Conservation (phyloP, 1,140 invertebrate species). For the Ceratina japonica region DNA sequence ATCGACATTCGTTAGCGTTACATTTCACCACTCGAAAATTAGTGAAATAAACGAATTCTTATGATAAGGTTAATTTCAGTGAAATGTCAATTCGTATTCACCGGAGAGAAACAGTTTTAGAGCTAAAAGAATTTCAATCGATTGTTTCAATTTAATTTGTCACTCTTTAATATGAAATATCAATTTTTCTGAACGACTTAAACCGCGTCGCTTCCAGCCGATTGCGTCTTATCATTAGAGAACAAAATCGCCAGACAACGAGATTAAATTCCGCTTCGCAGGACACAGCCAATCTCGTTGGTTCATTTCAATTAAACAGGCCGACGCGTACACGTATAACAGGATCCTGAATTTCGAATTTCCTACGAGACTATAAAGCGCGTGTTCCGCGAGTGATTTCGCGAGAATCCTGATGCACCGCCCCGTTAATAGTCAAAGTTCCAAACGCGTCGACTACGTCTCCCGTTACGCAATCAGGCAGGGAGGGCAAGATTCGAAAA, state of each 20-base stretch:
- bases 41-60: not conserved
- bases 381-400: not conserved
- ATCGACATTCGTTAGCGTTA: not conserved
- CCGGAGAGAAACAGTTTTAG: not conserved
- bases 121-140: too few relatives aligned
- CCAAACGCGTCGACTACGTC: not conserved
- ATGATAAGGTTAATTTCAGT: not conserved
- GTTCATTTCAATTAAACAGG: slow-evolving; percentile 38
- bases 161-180: too few relatives aligned
- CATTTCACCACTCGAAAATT: not conserved
- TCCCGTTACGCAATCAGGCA: not conserved
- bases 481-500: not conserved
- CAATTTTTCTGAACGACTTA: too few relatives aligned
- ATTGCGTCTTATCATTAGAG: not conserved
- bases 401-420: not conserved
- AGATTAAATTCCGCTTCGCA: slow-evolving; percentile 38
- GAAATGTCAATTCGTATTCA: not conserved
- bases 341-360: slow-evolving; percentile 8
- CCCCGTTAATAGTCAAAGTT: slow-evolving; percentile 24
- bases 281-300: slow-evolving; percentile 18
- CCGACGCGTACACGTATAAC: not conserved
- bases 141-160: too few relatives aligned
- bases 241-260: slow-evolving; percentile 30
- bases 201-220: not conserved
- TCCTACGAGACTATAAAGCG: not conserved